Evolutionary conservation across 23 tunicate genomes (phyloP).

Genomic region (Halocynthia aurantium): DNA sequence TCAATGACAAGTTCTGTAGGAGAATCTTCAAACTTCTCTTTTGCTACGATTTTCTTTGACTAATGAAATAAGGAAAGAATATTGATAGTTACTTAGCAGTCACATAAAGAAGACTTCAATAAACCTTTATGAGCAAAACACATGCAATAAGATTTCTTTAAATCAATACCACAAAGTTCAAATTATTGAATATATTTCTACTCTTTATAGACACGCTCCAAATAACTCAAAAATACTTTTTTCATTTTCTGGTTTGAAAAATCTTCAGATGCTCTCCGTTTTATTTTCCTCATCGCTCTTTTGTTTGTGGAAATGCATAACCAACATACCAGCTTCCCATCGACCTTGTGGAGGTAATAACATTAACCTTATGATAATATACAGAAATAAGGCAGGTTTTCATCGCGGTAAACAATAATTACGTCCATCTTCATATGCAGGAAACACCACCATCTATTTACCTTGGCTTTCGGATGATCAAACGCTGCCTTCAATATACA

Average conservation of each 20-base stretch:
- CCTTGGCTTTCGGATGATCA: constrained; percentile 69
- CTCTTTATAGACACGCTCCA: too few relatives aligned
- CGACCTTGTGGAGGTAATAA: constrained; percentile 11
- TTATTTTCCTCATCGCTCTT: constrained; percentile 13
- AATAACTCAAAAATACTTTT: not conserved
- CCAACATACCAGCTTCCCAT: constrained; percentile 50
- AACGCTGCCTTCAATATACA: constrained; percentile 60
- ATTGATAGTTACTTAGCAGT: too few relatives aligned
- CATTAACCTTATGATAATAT: not conserved
- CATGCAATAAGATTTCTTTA: too few relatives aligned
- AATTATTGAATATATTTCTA: too few relatives aligned
- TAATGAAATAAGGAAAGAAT: not conserved
- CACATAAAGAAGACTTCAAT: too few relatives aligned
- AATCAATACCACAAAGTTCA: too few relatives aligned
- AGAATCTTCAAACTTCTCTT: not conserved
- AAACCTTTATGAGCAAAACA: too few relatives aligned
- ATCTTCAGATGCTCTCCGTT: constrained; percentile 31
- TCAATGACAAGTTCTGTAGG: constrained; percentile 8
- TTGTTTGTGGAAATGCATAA: constrained; percentile 43
- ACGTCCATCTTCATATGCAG: too few relatives aligned
- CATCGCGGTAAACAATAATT: too few relatives aligned
- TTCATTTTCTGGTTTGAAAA: not conserved
- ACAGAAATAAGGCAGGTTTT: too few relatives aligned
- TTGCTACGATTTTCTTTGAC: not conserved
- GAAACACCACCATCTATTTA: not conserved